These are phyloP conservation scores for Caranx ignobilis DNA, from an alignment of 2,113 vertebrate genomes.

Conservation along the genomic window DNA sequence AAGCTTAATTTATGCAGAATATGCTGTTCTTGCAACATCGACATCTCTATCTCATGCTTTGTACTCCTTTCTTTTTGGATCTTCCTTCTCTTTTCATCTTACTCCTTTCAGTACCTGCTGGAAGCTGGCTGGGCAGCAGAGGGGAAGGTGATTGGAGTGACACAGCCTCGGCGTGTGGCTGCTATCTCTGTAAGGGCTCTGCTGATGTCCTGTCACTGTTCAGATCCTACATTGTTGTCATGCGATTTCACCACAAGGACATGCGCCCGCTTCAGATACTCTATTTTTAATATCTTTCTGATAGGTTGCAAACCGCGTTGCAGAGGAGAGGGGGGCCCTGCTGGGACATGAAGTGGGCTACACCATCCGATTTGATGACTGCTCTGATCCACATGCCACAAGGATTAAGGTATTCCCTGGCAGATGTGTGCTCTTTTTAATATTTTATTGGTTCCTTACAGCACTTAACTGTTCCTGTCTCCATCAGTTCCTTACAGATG, in stretches of 20 bases:
- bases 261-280: background rate
- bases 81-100: constrained; percentile 21
- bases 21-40: constrained; percentile 45
- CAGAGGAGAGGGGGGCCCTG: constrained; percentile 94
- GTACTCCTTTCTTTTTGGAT: background rate
- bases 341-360: constrained; percentile 98
- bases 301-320: constrained; percentile 94
- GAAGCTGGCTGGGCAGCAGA: constrained; percentile 98
- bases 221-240: background rate
- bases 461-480: background rate
- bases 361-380: constrained; percentile 97
- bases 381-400: constrained; percentile 91
- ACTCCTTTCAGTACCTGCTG: constrained; percentile 89
- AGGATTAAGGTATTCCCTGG: constrained; percentile 91
- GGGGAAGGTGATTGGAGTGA: constrained; percentile 95
- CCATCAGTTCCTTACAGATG: constrained; percentile 95
- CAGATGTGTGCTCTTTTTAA: too few species aligned
- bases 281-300: background rate
- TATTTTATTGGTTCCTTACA: background rate
- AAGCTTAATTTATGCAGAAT: constrained; percentile 60
- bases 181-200: constrained; percentile 91
- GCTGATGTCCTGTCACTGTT: constrained; percentile 4
- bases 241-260: constrained; percentile 35
- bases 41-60: constrained; percentile 14
- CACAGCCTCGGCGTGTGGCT: constrained; percentile 96